Percentiles rank a stretch among this genome's conserved stretches.
Conservation (phyloP, 2,888 invertebrate species). For the Morpho achilles region DNA sequence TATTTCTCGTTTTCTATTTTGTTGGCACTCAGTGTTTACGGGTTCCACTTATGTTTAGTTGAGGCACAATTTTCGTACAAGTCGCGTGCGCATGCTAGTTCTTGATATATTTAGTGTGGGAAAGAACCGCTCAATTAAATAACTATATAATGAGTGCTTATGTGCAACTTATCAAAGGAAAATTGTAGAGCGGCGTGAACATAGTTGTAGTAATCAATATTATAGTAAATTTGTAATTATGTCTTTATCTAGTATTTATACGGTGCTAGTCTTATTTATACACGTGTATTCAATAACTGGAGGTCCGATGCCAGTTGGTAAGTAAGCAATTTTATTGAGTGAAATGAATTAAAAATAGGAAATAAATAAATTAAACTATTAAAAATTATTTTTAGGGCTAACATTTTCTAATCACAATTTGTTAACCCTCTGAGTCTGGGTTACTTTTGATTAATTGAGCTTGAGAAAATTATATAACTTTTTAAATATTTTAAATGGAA, state of each 20-base stretch:
- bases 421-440: no score
- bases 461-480: no score
- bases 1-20: no score
- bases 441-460: no score
- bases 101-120: slow-evolving; percentile 8
- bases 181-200: slow-evolving; percentile 1
- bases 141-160: slow-evolving; percentile 12
- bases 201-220: background rate
- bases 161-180: slow-evolving; percentile 3
- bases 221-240: slow-evolving; percentile 8
- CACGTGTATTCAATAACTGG: slow-evolving; percentile 1
- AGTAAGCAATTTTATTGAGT: slow-evolving; percentile 2
- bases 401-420: no score
- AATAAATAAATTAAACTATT: no score
- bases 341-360: background rate
- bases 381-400: no score
- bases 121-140: slow-evolving; percentile 17
- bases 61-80: background rate
- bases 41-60: no score
- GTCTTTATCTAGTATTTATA: slow-evolving; percentile 4
- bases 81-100: background rate
- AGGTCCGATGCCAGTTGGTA: slow-evolving; percentile 8
- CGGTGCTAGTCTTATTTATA: slow-evolving; percentile 5
- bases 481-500: no score
- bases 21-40: no score